A percentile compares a stretch with the other conserved stretches of the same genome.
phyloP scores from a whole-genome alignment of 2,888 invertebrate genomes.

The Spisula subtruncata region DNA sequence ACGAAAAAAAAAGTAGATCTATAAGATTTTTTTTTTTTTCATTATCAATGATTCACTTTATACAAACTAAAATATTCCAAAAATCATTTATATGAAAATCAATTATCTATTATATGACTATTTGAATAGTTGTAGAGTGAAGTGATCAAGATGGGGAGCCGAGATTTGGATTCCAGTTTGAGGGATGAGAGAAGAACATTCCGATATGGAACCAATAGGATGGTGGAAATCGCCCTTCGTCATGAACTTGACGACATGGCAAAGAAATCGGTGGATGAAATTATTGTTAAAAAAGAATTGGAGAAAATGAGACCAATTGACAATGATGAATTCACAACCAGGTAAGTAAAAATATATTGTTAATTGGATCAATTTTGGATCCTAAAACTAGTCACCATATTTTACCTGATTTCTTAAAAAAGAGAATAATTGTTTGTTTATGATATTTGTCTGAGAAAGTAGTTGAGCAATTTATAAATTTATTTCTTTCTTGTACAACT shows the following conservation, averaged over 20 bases:
- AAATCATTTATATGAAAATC: too few relatives aligned
- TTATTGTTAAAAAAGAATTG: conserved; percentile 76
- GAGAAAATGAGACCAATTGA: conserved; percentile 70
- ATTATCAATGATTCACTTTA: too few relatives aligned
- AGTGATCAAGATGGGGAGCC: conserved; percentile 70
- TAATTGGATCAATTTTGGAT: not conserved
- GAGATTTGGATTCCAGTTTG: conserved; percentile 68
- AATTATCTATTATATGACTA: too few relatives aligned
- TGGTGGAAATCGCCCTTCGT: conserved; percentile 79
- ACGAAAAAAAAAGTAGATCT: too few relatives aligned
- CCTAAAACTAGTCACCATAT: too few relatives aligned
- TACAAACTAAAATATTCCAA: too few relatives aligned
- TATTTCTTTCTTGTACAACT: too few relatives aligned
- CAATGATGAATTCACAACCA: conserved; percentile 77
- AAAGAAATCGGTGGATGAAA: conserved; percentile 79
- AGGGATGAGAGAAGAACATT: conserved; percentile 76
- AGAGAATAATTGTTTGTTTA: too few relatives aligned
- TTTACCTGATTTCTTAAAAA: too few relatives aligned
- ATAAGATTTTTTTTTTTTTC: too few relatives aligned
- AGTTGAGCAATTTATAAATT: too few relatives aligned
- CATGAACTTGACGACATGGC: conserved; percentile 83
- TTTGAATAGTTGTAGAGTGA: not conserved
- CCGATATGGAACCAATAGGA: conserved; percentile 78
- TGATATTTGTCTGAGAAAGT: too few relatives aligned
- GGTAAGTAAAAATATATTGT: conserved; percentile 72